A percentile compares a stretch with the other conserved stretches of the same genome.
Conservation (phyloP, 53 echinoderm and acorn worm species). For the Patiria pectinifera region DNA sequence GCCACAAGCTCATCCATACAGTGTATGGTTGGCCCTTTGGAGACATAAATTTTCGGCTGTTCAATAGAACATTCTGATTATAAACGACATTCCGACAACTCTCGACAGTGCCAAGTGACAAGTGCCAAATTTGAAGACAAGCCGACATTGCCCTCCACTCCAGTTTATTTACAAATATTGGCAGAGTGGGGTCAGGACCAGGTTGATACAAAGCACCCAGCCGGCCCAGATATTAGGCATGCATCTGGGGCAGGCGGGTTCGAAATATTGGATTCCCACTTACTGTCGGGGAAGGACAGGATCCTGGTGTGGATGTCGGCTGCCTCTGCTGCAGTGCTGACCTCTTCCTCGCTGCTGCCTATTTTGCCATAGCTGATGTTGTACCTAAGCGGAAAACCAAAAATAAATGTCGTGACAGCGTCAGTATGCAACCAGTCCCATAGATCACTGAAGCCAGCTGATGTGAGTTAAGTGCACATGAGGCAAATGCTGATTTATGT, state of each 20-base stretch:
- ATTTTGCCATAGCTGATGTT: conserved; percentile 93
- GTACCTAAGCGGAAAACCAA: conserved; percentile 69
- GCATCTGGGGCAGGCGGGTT: conserved; percentile 19
- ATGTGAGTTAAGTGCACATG: neutral
- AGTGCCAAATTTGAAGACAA: neutral
- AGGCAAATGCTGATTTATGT: neutral
- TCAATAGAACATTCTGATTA: conserved; percentile 23
- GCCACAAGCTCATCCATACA: neutral
- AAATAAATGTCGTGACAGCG: neutral
- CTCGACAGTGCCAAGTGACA: conserved; percentile 40
- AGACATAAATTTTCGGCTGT: conserved; percentile 1
- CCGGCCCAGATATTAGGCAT: conserved; percentile 45
- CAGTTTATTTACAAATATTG: conserved; percentile 49
- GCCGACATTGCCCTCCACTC: conserved; percentile 9
- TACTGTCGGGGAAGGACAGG: conserved; percentile 87
- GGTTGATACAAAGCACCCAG: neutral
- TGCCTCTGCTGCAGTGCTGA: conserved; percentile 69
- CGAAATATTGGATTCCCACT: conserved; percentile 5
- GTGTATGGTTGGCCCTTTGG: neutral
- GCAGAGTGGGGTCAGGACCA: neutral
- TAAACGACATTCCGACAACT: conserved; percentile 35
- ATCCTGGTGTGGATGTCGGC: conserved; percentile 89
- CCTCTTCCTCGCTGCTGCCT: conserved; percentile 74
- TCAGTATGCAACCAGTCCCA: neutral
- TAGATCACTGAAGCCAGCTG: neutral